A percentile compares a stretch with the other conserved stretches of the same genome.
phyloP scores from a whole-genome alignment of 2,797 vertebrate genomes.

The Pangasius larnaudii region DNA sequence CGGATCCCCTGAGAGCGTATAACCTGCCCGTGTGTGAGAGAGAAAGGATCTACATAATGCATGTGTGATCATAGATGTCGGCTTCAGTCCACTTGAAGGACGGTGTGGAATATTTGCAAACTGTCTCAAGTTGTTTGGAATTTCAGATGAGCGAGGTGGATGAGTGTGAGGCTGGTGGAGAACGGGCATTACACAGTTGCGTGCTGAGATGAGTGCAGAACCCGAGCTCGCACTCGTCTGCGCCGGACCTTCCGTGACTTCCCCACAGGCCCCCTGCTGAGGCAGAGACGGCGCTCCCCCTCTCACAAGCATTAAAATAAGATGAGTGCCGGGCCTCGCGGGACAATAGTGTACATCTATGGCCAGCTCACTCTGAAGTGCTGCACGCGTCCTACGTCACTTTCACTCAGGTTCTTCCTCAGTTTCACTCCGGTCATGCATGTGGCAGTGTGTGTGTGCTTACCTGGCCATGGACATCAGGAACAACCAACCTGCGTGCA shows the following conservation, averaged over 20 bases:
- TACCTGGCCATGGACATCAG: slow-evolving; percentile 66
- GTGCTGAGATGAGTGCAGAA: slow-evolving; percentile 1
- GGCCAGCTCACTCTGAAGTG: slow-evolving; percentile 80
- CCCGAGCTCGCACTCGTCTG: slow-evolving; percentile 30
- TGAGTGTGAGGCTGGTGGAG: slow-evolving; percentile 37
- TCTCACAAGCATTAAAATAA: slow-evolving; percentile 80
- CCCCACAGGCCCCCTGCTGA: slow-evolving; percentile 76
- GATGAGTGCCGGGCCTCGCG: slow-evolving; percentile 58
- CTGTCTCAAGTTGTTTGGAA: slow-evolving; percentile 14
- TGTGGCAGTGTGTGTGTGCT: slow-evolving; percentile 68
- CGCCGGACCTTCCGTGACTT: slow-evolving; percentile 76
- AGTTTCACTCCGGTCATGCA: slow-evolving; percentile 66
- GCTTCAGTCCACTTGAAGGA: slow-evolving; percentile 19
- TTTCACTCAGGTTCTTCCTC: background rate
- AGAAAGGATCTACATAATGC: slow-evolving; percentile 12
- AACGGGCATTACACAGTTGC: background rate
- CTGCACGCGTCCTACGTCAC: slow-evolving; percentile 65
- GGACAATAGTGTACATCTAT: slow-evolving; percentile 69
- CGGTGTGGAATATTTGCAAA: slow-evolving; percentile 27
- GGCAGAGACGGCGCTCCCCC: slow-evolving; percentile 70
- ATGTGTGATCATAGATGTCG: slow-evolving; percentile 6
- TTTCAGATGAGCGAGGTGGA: slow-evolving; percentile 41
- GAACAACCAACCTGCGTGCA: slow-evolving; percentile 61
- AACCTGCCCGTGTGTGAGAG: background rate
- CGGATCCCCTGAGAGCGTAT: slow-evolving; percentile 11